Evolutionary conservation across 2,888 invertebrate genomes (phyloP).

Genomic region (Drosophila subquinaria): DNA sequence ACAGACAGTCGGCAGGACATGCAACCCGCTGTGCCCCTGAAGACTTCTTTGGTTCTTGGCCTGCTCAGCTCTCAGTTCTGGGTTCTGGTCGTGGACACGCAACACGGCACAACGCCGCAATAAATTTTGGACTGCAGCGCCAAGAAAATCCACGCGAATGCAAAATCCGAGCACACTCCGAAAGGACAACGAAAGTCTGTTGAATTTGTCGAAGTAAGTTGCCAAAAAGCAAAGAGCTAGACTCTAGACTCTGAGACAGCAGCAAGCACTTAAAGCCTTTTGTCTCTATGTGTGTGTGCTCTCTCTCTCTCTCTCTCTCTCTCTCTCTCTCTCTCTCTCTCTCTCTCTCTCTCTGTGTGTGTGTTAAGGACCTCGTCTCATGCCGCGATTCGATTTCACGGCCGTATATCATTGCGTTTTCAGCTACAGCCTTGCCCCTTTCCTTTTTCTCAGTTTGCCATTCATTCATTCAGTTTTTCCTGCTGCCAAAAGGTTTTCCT

Average conservation of each 20-base stretch:
- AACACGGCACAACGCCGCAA: constrained; percentile 50
- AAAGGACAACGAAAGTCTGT: constrained; percentile 54
- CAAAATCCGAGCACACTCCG: constrained; percentile 19
- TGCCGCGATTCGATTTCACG: constrained; percentile 71
- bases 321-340: not conserved
- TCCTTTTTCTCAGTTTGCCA: not conserved
- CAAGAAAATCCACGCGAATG: constrained; percentile 63
- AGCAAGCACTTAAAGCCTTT: constrained; percentile 74
- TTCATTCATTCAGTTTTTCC: not conserved
- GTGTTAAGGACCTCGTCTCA: constrained; percentile 27
- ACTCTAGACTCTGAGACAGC: constrained; percentile 37
- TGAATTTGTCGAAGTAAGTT: constrained; percentile 63
- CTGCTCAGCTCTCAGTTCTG: not conserved
- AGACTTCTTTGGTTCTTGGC: constrained; percentile 10
- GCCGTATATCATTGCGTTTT: constrained; percentile 81
- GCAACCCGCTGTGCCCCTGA: constrained; percentile 72
- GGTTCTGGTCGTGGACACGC: constrained; percentile 43
- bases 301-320: too few species aligned
- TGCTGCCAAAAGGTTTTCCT: constrained; percentile 24
- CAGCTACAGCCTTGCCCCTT: constrained; percentile 57
- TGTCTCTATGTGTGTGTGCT: constrained; percentile 13
- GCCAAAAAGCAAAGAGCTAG: constrained; percentile 40
- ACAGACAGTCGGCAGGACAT: constrained; percentile 56
- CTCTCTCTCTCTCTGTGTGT: constrained; percentile 10
- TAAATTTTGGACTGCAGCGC: constrained; percentile 54